phyloP scores from a whole-genome alignment of 2,113 vertebrate species.

The Todiramphus saurophagus region DNA sequence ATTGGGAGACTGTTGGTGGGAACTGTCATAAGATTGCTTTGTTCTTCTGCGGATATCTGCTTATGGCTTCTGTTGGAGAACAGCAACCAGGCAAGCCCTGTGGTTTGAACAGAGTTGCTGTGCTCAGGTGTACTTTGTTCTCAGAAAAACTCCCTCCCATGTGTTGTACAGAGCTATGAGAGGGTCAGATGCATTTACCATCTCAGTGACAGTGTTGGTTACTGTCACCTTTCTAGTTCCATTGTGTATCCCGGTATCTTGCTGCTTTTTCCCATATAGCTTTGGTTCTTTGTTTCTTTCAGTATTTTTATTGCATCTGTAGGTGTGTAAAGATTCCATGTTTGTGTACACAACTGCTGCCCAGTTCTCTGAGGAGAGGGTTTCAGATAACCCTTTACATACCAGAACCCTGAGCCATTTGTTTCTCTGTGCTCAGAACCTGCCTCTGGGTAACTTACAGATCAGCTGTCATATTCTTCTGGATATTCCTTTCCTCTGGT shows the following conservation, averaged over 20 bases:
- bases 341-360: neutral
- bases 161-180: neutral
- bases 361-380: neutral
- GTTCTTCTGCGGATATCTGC: neutral
- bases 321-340: neutral
- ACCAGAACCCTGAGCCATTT: neutral
- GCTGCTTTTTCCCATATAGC: neutral
- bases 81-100: neutral
- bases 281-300: neutral
- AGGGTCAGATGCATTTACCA: neutral
- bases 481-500: neutral
- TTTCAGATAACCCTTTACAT: neutral
- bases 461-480: neutral
- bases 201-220: neutral
- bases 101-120: neutral
- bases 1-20: neutral
- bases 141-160: neutral
- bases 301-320: neutral
- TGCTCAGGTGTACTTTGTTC: neutral
- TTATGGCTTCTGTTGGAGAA: neutral
- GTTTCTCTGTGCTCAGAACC: neutral
- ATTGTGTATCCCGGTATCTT: neutral
- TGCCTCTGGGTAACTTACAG: neutral
- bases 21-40: neutral
- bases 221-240: neutral